A percentile compares a stretch with the other conserved stretches of the same genome.
Conservation (phyloP, 2,113 vertebrate genomes). For the Meles meles region DNA sequence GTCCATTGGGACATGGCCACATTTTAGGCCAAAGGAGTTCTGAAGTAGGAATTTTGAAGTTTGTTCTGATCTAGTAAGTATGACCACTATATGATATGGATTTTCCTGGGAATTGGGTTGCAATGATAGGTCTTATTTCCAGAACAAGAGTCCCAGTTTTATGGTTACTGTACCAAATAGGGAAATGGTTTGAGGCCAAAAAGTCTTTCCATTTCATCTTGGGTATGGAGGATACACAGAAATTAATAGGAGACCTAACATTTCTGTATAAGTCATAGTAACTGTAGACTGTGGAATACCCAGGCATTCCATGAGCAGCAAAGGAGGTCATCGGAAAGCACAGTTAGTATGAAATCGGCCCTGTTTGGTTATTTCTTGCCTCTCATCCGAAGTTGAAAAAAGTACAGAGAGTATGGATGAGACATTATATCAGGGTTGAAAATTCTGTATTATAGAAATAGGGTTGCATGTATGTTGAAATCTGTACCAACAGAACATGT, state of each 20-base stretch:
- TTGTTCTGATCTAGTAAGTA: not conserved
- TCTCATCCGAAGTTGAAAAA: not conserved
- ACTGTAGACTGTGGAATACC: not conserved
- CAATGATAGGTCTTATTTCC: not conserved
- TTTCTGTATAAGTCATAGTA: not conserved
- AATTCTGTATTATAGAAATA: not conserved
- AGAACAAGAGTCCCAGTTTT: not conserved
- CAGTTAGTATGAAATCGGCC: not conserved
- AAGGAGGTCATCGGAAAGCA: not conserved
- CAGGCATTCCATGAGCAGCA: not conserved
- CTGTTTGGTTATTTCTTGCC: not conserved
- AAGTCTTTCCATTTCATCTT: not conserved
- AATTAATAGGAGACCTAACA: not conserved
- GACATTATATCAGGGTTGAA: not conserved
- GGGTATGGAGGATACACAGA: not conserved
- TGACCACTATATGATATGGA: not conserved
- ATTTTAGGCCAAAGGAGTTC: not conserved
- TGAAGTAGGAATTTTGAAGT: not conserved
- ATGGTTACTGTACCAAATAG: fast-evolving
- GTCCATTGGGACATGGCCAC: too few relatives aligned
- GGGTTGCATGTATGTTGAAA: not conserved
- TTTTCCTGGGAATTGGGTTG: not conserved
- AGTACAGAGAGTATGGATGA: not conserved
- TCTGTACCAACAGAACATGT: not conserved
- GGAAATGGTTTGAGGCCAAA: not conserved